Evolutionary conservation across 2,797 vertebrate species (phyloP).

Genomic region (Clarias pachynema): DNA sequence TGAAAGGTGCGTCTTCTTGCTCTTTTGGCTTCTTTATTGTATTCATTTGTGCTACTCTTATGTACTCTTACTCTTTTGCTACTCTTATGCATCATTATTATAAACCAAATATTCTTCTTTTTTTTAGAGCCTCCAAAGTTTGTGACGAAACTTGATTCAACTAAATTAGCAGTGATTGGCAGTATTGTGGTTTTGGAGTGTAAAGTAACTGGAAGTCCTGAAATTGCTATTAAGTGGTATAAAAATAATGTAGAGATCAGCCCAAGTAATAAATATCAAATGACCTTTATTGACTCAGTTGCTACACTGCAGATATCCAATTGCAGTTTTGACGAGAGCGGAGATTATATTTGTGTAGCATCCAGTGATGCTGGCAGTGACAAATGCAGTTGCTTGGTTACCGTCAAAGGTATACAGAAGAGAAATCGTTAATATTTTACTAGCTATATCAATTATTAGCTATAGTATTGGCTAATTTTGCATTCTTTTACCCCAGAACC

Average conservation of each 20-base stretch:
- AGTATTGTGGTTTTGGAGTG: conserved; percentile 81
- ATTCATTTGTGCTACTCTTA: conserved; percentile 40
- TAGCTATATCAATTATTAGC: not conserved
- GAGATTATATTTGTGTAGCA: conserved; percentile 90
- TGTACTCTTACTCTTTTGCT: not conserved
- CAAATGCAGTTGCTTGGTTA: conserved; percentile 85
- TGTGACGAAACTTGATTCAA: conserved; percentile 85
- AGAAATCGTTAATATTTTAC: conserved; percentile 14
- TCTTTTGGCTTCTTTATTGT: conserved; percentile 37
- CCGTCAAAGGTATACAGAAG: conserved; percentile 91
- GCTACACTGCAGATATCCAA: conserved; percentile 78
- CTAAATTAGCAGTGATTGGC: conserved; percentile 83
- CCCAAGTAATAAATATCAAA: conserved; percentile 78
- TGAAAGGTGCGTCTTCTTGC: conserved; percentile 86
- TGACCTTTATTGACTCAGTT: conserved; percentile 75
- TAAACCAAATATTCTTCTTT: conserved; percentile 55
- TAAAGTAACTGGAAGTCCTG: conserved; percentile 88
- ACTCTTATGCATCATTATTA: conserved; percentile 6
- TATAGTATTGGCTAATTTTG: not conserved
- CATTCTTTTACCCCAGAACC: conserved; percentile 81
- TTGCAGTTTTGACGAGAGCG: conserved; percentile 81
- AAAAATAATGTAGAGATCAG: conserved; percentile 89
- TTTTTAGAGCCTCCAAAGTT: conserved; percentile 85
- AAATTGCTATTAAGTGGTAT: conserved; percentile 91
- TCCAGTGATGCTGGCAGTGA: conserved; percentile 93